Base-by-base conservation (phyloP, 2,888 invertebrate genomes). In the Hemistola chrysoprasaria region DNA sequence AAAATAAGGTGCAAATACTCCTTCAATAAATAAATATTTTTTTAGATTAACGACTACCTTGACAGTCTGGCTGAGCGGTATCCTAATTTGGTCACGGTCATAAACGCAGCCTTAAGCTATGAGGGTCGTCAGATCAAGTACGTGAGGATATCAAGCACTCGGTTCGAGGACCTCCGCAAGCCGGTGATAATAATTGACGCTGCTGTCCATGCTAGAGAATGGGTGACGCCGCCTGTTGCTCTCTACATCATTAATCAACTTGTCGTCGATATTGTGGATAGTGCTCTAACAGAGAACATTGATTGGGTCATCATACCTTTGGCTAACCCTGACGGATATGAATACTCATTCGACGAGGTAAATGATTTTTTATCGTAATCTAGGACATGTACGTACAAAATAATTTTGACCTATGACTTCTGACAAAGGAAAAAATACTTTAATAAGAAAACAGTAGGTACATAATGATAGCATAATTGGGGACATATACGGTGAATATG, bases 311-410 rank as follows among this genome's bases (percentile, higher is more conserved):
- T 93, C 44, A 78, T 94, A 21, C 94, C 95, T 0, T 67, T 92
- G 25, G 78, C 91, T 8, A 95, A 95, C 70, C 94, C 94, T 6
- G 95, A 95, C 64, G 94, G 95, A n/a, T 95, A 94, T 56, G 92
- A 91, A 61, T 93, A 90, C 73, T 89, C 92, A 0, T 88, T 90
- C 44, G 71, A 82, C 1, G 72, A 70, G 65, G 91, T 90, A 78
- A 78, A 69, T 57, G 21, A 23, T 22, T 5, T 3, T 20, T 8
- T 11, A 23, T 9, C n/a, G n/a, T n/a, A 11, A 3, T 10, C 22
- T 10, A 27, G 16, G 2, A 29, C 27, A 22, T 22, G 22, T 11
- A 22, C 22, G 2, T 11, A 26, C 1, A 1, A 6, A 10, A 7
- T 40, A n/a, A n/a, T n/a, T n/a, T n/a, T n/a, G 29, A 29, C 43